Evolutionary conservation across 2,113 vertebrate species (phyloP), one percentile per base, ranked within the genome.

Genomic region (Zapornia atra): DNA sequence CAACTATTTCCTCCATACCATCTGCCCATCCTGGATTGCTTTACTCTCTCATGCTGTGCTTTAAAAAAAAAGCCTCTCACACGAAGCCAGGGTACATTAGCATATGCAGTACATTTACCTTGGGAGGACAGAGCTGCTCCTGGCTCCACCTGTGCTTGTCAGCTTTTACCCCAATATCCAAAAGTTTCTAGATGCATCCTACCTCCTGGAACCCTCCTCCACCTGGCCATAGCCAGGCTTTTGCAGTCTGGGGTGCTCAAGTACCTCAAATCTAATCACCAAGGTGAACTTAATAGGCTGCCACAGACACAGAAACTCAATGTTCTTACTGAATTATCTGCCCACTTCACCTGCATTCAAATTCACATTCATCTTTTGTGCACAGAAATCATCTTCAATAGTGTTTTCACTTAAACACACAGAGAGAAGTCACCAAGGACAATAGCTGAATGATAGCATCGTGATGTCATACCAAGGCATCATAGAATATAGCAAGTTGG

Each of bases 11-110:
- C 72, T 93, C 69, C 46, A 19, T 85, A 26, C 90, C 94, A 96
- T 94, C 95, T 97, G 96, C 72, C 92, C 61, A 7, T 65, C 16
- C 82, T 96, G 94, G 92, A 94, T 81, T 34, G 3, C 61, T 64
- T 25, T 71, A 42, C 48, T 22, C 46, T 57, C 64, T 80, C 93
- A 64, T 2, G 82, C 93, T 95, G 93, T 53, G 80, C 81, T 83
- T 56, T 51, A 44, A 88, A 63, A 77, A 9, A 93, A 50, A 19
- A 38, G 38, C 8, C 19, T 33, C 71, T 63, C 11, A 3, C 38
- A 59, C 71, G 31, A 25, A 78, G 64, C 77, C 11, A 29, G 68
- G 48, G 10, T 3, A 46, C 81, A 75, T 56, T 44, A 93, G 72
- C 64, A 42, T 50, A 48, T 31, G 24, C 72, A 63, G 34, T 34